Conservation (phyloP, 2,797 vertebrate species). For the Urocyon cinereoargenteus region DNA sequence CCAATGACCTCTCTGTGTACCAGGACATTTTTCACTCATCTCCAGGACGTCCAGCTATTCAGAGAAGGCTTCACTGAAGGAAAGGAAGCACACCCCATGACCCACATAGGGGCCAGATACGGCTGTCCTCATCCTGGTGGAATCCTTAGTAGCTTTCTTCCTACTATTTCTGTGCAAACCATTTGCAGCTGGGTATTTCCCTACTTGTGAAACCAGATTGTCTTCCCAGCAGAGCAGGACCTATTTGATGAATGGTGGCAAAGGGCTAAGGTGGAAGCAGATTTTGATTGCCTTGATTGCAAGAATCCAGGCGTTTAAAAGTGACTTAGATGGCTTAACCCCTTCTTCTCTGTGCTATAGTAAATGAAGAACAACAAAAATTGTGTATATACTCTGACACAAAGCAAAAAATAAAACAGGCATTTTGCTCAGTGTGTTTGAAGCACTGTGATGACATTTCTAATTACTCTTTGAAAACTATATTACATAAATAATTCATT, state of each 20-base stretch:
- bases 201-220: constrained; percentile 33
- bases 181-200: constrained; percentile 44
- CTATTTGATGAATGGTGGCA: constrained; percentile 69
- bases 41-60: not conserved
- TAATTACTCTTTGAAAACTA: not conserved
- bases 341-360: constrained; percentile 18
- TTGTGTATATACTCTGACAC: not conserved
- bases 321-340: constrained; percentile 63
- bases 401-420: not conserved
- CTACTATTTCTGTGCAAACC: not conserved
- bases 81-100: not conserved
- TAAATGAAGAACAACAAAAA: not conserved
- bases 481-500: constrained; percentile 39
- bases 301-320: constrained; percentile 71
- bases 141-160: not conserved
- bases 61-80: not conserved
- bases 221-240: constrained; percentile 64
- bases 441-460: not conserved
- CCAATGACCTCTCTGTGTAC: not conserved
- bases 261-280: constrained; percentile 70
- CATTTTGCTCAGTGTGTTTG: not conserved
- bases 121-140: not conserved
- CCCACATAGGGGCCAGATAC: not conserved
- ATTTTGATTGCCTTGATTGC: constrained; percentile 78
- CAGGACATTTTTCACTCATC: not conserved